phyloP scores from a whole-genome alignment of 2,113 vertebrate species.

The Pseudopipra pipra region DNA sequence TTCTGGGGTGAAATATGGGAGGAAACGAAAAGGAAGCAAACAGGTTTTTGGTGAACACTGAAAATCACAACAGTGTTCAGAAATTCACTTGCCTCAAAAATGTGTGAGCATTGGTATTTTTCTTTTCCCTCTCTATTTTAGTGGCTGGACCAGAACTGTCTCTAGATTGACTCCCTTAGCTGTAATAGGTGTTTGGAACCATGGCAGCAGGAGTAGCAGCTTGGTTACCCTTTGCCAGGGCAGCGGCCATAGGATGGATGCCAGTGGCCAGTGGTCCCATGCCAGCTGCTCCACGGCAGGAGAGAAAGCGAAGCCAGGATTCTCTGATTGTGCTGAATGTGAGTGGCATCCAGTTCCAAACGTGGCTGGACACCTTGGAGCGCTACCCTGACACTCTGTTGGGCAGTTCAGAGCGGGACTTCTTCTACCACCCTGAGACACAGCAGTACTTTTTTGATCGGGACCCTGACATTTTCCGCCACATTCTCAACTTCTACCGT shows the following conservation, averaged over 20 bases:
- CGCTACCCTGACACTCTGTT: slow-evolving; percentile 94
- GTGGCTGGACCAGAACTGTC: slow-evolving; percentile 24
- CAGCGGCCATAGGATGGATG: slow-evolving; percentile 97
- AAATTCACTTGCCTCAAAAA: background rate
- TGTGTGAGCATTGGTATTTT: slow-evolving; percentile 3
- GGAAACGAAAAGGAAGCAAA: background rate
- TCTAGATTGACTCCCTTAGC: slow-evolving; percentile 29
- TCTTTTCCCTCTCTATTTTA: slow-evolving; percentile 51
- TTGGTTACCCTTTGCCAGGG: slow-evolving; percentile 95
- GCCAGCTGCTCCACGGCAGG: slow-evolving; percentile 85
- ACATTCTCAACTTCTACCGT: slow-evolving; percentile 96
- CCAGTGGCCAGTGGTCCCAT: slow-evolving; percentile 91
- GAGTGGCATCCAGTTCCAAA: slow-evolving; percentile 93
- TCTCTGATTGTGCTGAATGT: slow-evolving; percentile 91
- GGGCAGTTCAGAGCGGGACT: slow-evolving; percentile 93
- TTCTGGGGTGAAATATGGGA: background rate
- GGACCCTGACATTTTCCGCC: slow-evolving; percentile 94
- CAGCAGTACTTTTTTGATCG: slow-evolving; percentile 97
- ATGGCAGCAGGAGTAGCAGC: slow-evolving; percentile 96
- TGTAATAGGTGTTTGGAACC: slow-evolving; percentile 53
- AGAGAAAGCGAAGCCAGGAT: slow-evolving; percentile 80
- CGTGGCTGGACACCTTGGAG: slow-evolving; percentile 93
- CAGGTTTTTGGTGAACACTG: background rate
- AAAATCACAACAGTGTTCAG: background rate
- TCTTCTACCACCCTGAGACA: slow-evolving; percentile 92